A percentile compares a stretch with the other conserved stretches of the same genome.
Conservation (phyloP, 2,888 invertebrate genomes). For the Hydraecia micacea region DNA sequence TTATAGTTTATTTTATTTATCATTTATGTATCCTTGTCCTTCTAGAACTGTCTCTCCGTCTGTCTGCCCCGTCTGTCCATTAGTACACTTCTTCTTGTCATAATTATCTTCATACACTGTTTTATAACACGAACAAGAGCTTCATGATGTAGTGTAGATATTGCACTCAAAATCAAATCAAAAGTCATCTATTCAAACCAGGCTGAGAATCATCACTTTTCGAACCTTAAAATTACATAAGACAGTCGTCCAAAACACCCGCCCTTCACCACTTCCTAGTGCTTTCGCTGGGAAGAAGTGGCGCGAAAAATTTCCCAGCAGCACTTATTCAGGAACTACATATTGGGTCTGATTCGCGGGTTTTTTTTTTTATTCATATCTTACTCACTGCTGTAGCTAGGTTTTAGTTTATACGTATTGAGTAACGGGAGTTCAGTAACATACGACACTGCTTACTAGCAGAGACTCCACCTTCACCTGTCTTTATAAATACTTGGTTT, state of each 20-base stretch:
- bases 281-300: no score
- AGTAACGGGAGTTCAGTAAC: no score
- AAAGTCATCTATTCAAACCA: no score
- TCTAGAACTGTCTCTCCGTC: no score
- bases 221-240: no score
- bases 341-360: background rate
- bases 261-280: no score
- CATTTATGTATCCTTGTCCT: background rate
- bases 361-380: background rate
- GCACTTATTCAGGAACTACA: background rate
- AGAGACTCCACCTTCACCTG: no score
- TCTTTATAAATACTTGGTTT: no score
- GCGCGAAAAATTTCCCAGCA: no score
- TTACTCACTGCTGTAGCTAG: background rate
- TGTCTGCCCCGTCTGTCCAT: background rate
- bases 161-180: background rate
- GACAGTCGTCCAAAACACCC: no score
- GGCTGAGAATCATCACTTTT: no score
- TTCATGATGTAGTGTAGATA: background rate
- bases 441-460: no score
- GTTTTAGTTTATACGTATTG: background rate
- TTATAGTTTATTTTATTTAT: conserved; percentile 24
- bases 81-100: background rate
- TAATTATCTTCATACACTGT: background rate
- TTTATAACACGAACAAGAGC: background rate